Conservation (phyloP, 2,888 invertebrate genomes). For the Cheilosia vulpina region DNA sequence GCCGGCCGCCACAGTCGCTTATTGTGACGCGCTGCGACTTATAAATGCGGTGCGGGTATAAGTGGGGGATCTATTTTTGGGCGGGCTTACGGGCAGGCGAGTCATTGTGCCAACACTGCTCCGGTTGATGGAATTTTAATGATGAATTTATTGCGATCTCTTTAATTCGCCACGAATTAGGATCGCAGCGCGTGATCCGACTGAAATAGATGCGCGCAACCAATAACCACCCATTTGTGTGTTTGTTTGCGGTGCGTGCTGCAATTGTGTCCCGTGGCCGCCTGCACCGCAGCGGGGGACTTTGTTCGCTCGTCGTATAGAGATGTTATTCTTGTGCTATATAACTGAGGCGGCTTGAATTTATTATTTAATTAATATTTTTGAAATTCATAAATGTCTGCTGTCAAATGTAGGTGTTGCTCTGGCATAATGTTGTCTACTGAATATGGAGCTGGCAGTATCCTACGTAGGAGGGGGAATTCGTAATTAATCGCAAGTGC, state of each 20-base stretch:
- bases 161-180: slow-evolving; percentile 73
- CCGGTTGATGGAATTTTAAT: slow-evolving; percentile 74
- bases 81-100: slow-evolving; percentile 21
- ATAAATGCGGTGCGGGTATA: slow-evolving; percentile 51
- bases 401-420: slow-evolving; percentile 27
- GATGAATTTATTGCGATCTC: slow-evolving; percentile 74
- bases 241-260: background rate
- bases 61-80: slow-evolving; percentile 55
- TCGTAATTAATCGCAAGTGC: slow-evolving; percentile 8
- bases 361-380: slow-evolving; percentile 72
- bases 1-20: slow-evolving; percentile 7
- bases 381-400: slow-evolving; percentile 45
- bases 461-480: background rate
- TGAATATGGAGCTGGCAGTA: background rate
- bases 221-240: slow-evolving; percentile 1
- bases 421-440: background rate
- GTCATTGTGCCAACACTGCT: slow-evolving; percentile 67
- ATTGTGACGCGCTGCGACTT: slow-evolving; percentile 59
- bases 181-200: slow-evolving; percentile 60
- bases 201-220: slow-evolving; percentile 59
- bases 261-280: slow-evolving; percentile 29
- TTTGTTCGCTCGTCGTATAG: slow-evolving; percentile 11
- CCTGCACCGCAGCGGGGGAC: slow-evolving; percentile 28
- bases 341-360: slow-evolving; percentile 27
- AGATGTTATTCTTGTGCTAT: slow-evolving; percentile 25